Evolutionary conservation across 2,888 invertebrate genomes (phyloP), one percentile per base, ranked within the genome.

Genomic region (Drosophila gaucha): DNA sequence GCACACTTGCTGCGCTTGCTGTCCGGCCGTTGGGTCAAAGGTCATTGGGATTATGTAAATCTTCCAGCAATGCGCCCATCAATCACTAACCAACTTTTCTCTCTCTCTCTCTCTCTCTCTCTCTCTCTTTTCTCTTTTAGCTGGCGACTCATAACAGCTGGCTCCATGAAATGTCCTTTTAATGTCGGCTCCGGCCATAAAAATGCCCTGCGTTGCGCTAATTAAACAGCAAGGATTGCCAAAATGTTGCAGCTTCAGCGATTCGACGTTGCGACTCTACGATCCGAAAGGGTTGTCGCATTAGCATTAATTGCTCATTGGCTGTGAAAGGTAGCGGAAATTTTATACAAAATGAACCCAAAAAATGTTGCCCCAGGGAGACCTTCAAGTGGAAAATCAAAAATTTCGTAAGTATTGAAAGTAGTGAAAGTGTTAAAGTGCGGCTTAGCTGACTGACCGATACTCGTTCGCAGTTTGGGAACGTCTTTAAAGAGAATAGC

Each of bases 281-380:
- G 71, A 68, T 24, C 67, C 47, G 36, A 73, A 73, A 62, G 85
- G 72, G 72, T 74, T 72, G 36, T 43, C 30, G 68, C 68, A 83
- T 83, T 86, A 80, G 79, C 83, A 85, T 84, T 87, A 82, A 84
- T 85, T 87, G 85, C 64, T 46, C 75, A 74, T 86, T 69, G 56
- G 33, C 47, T 43, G 55, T 54, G 44, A 49, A 54, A 47, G 60
- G 67, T 50, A 67, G 51, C 60, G 59, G 57, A 68, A 63, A 38
- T 31, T 64, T 47, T 62, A 10, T 41, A 41, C 44, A 12, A 35
- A 49, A 49, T 12, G 22, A 16, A 3, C 56, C 60, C 38, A 49
- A 63, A 56, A 43, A 41, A 74, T 58, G 74, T 52, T 26, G 56
- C 86, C 80, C 86, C 59, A 26, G 80, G 84, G 80, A 83, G 54